Conservation (phyloP, 2,888 invertebrate genomes). For the Athalia cordata region DNA sequence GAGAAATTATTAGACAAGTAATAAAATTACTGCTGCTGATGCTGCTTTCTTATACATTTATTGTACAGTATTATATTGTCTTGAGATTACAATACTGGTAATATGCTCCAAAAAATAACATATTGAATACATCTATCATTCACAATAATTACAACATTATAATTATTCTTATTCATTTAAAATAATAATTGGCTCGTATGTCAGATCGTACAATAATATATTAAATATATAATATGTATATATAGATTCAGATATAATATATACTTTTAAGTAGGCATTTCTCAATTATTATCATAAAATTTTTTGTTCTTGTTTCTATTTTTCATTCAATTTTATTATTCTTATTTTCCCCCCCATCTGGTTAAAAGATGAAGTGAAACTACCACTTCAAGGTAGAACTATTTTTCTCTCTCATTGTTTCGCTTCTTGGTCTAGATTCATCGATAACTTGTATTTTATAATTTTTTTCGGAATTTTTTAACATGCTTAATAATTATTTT, state of each 20-base stretch:
- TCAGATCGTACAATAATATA: slow-evolving; percentile 10
- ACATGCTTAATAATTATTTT: background rate
- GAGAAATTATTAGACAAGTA: background rate
- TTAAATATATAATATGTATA: slow-evolving; percentile 14
- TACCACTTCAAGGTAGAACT: background rate
- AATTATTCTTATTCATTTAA: background rate
- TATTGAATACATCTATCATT: slow-evolving; percentile 32
- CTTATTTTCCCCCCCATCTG: slow-evolving; percentile 4
- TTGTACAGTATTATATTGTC: slow-evolving; percentile 42
- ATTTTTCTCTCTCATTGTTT: background rate
- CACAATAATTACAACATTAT: too few species aligned
- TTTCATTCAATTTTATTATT: background rate
- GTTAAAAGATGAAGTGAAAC: background rate
- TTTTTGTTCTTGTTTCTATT: background rate
- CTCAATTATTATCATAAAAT: slow-evolving; percentile 21
- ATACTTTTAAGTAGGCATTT: slow-evolving; percentile 36
- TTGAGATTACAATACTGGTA: slow-evolving; percentile 36
- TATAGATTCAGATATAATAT: background rate
- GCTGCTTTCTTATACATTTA: slow-evolving; percentile 4
- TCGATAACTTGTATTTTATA: too few species aligned
- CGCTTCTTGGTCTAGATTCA: too few species aligned
- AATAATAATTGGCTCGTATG: slow-evolving; percentile 19
- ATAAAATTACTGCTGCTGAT: background rate
- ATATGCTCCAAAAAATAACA: slow-evolving; percentile 44
- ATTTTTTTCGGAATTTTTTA: too few species aligned